Evolutionary conservation across 1,140 invertebrate genomes (phyloP).

Genomic region (Drosophila ambigua): DNA sequence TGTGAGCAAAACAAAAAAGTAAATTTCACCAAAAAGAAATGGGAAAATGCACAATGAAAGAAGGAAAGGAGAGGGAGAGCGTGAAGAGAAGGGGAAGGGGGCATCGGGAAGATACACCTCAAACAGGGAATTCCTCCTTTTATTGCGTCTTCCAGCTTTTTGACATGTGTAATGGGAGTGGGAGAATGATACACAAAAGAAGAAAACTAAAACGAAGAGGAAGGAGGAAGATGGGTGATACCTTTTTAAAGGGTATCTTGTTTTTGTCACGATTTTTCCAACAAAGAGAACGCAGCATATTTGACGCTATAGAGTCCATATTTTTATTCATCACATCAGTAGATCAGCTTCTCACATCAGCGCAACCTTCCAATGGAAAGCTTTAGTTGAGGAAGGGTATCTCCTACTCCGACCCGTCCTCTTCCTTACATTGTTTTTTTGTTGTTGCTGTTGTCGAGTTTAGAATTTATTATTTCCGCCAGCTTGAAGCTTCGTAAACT

Average conservation of each 20-base stretch:
- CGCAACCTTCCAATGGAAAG: no score
- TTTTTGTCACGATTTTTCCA: no score
- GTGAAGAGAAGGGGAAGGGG: no score
- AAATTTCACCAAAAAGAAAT: constrained; percentile 39
- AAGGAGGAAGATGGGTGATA: not conserved
- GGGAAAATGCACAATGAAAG: constrained; percentile 27
- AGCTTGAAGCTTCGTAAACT: constrained; percentile 34
- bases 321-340: no score
- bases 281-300: no score
- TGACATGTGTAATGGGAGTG: constrained; percentile 34
- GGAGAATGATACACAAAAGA: constrained; percentile 16
- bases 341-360: no score
- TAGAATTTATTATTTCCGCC: constrained; percentile 56
- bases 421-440: constrained; percentile 4
- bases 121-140: constrained; percentile 19
- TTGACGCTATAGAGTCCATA: no score
- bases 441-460: constrained; percentile 39
- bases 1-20: constrained; percentile 15
- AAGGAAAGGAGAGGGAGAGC: not conserved
- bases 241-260: no score
- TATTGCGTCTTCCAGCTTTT: constrained; percentile 27
- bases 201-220: constrained; percentile 8
- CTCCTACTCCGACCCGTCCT: no score
- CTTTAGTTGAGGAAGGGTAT: no score
- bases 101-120: no score